Evolutionary conservation across 1,140 invertebrate species (phyloP).

Genomic region (Aphelenchoides besseyi): DNA sequence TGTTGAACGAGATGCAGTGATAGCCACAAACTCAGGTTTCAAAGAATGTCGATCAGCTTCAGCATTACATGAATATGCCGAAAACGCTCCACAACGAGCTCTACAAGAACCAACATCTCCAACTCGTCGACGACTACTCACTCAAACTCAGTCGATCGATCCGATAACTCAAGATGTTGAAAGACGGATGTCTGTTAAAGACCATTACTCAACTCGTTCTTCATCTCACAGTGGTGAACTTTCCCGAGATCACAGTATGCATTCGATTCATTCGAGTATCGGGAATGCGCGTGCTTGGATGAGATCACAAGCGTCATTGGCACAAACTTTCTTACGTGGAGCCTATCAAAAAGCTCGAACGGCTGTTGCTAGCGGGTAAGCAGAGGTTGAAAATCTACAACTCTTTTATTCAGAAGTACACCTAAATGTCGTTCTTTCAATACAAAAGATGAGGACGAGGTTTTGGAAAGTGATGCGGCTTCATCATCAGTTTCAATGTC

Average conservation of each 20-base stretch:
- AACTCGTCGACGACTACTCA: conserved; percentile 15
- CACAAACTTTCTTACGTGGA: conserved; percentile 21
- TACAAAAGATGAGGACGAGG: conserved; percentile 24
- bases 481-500: conserved; percentile 17
- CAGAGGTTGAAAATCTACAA: background rate
- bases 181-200: conserved; percentile 54
- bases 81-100: background rate
- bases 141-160: conserved; percentile 46
- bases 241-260: conserved; percentile 1
- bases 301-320: conserved; percentile 8
- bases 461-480: conserved; percentile 35
- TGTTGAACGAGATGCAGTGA: background rate
- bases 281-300: conserved; percentile 9
- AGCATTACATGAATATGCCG: background rate
- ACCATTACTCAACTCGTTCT: conserved; percentile 3
- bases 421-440: conserved; percentile 13
- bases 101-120: background rate
- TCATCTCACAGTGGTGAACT: background rate
- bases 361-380: conserved; percentile 9
- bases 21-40: background rate
- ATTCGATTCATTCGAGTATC: conserved; percentile 13
- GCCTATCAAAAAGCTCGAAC: conserved; percentile 30
- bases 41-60: conserved; percentile 28
- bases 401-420: conserved; percentile 11
- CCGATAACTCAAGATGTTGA: conserved; percentile 56